Base-by-base conservation (phyloP, 2,888 invertebrate genomes). In the Mythimna ferrago region DNA sequence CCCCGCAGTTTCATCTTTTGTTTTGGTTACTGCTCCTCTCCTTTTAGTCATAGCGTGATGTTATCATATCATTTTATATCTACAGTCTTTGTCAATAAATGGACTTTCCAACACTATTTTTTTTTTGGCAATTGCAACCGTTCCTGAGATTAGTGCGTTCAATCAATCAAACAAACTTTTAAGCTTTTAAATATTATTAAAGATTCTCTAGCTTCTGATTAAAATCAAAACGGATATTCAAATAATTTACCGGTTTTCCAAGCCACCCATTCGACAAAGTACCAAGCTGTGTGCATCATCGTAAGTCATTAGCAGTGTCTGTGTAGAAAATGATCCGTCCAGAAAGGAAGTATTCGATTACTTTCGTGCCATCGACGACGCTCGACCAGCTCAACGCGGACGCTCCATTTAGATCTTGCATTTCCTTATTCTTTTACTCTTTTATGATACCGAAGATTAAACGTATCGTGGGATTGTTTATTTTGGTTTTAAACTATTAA, bases 261-360 rank as follows among this genome's bases (percentile, higher is more conserved):
- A 71, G 58, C 21, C 6, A 54, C 19, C 41, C 35, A 26, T 41
- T 69, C 41, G 26, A 76, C 56, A 61, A 77, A 60, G 21, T 56
- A 51, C 53, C 10, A 35, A 64, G 38, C 32, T 71, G 65, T 68
- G 53, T 58, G 51, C 68, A 71, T 76, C 76, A 70, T 74, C 76
- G 57, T 74, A 64, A 75, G 64, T 75, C 76, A 82, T 82, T 81
- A 82, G 67, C 73, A 61, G 62, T 53, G 51, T 53, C 51, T 19
- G 51, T 56, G 66, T 68, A 74, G 80, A 71, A 84, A 84, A 73
- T 75, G 78, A 82, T 84, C 76, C 62, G 66, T 69, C 78, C n/a
- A 38, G 71, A 78, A 76, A 83, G 85, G 85, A 85, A 85, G 83
- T 83, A 77, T 85, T 82, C 80, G 56, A 83, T 83, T 85, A 82